Evolutionary conservation across 1,140 invertebrate species (phyloP).

Genomic region (Lutraria rhynchaena): DNA sequence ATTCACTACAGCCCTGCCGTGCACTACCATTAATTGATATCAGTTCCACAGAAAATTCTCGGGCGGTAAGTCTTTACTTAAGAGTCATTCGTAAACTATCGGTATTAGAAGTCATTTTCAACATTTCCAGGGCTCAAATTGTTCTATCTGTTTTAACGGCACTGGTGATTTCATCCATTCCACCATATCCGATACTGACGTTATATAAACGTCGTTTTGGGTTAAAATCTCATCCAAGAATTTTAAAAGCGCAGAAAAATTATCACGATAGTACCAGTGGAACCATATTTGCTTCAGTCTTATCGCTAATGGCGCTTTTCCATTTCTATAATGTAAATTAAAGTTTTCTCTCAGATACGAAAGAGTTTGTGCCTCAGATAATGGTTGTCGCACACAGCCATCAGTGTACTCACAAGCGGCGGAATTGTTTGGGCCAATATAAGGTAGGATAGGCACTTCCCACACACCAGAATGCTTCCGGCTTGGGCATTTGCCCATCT

Average conservation of each 20-base stretch:
- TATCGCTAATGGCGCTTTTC: slow-evolving; percentile 70
- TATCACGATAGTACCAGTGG: slow-evolving; percentile 63
- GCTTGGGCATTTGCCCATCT: slow-evolving; percentile 57
- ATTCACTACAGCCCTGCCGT: too few relatives aligned
- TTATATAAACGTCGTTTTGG: slow-evolving; percentile 65
- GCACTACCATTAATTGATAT: too few relatives aligned
- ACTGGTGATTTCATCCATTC: slow-evolving; percentile 66
- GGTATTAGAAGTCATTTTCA: too few relatives aligned
- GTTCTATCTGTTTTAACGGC: slow-evolving; percentile 48
- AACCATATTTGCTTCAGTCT: slow-evolving; percentile 72
- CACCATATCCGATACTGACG: slow-evolving; percentile 62
- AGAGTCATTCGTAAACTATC: too few relatives aligned
- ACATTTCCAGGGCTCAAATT: slow-evolving; percentile 60
- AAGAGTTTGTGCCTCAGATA: slow-evolving; percentile 55
- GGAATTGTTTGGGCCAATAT: slow-evolving; percentile 36
- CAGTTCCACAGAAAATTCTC: too few relatives aligned
- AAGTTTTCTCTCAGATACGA: slow-evolving; percentile 70
- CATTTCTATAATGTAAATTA: slow-evolving; percentile 64
- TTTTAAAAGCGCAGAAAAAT: slow-evolving; percentile 65
- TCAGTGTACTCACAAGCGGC: slow-evolving; percentile 63
- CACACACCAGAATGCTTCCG: slow-evolving; percentile 62
- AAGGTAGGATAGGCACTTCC: slow-evolving; percentile 70
- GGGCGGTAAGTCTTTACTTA: too few relatives aligned
- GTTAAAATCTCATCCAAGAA: slow-evolving; percentile 65
- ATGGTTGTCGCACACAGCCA: slow-evolving; percentile 43